A percentile compares a stretch with the other conserved stretches of the same genome.
Conservation (phyloP, 2,113 vertebrate genomes). For the Mormyrus lacerda region DNA sequence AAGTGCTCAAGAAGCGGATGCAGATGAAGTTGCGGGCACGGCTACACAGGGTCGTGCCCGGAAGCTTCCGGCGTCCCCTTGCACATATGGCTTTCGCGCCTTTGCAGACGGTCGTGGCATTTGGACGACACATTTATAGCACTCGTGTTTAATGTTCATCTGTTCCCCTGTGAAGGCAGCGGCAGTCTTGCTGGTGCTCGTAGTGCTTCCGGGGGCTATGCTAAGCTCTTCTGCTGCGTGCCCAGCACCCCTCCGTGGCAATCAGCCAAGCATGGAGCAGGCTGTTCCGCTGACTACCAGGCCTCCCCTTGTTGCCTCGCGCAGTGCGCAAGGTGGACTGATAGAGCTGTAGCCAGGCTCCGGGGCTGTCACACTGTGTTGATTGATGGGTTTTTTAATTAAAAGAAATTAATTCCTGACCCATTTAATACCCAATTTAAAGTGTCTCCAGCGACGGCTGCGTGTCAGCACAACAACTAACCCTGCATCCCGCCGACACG, state of each 20-base stretch:
- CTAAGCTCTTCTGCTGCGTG: neutral
- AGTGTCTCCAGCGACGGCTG: slow-evolving; percentile 35
- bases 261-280: slow-evolving; percentile 22
- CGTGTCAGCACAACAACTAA: slow-evolving; percentile 24
- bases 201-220: neutral
- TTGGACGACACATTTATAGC: slow-evolving; percentile 6
- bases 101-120: slow-evolving; percentile 14
- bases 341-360: slow-evolving; percentile 14
- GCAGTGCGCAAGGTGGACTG: neutral
- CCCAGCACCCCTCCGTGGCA: neutral
- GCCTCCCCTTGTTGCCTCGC: slow-evolving; percentile 8
- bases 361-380: slow-evolving; percentile 32
- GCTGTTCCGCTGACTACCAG: slow-evolving; percentile 10
- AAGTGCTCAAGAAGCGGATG: neutral
- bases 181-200: neutral
- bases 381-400: slow-evolving; percentile 50
- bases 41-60: neutral
- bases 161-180: neutral
- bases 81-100: neutral
- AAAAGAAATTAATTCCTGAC: slow-evolving; percentile 47
- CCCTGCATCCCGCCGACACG: slow-evolving; percentile 26
- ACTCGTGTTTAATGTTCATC: slow-evolving; percentile 20
- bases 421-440: slow-evolving; percentile 41
- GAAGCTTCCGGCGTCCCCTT: neutral
- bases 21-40: neutral